These are phyloP conservation scores for Chaetorhynchus papuensis DNA, from an alignment of 2,113 vertebrate species.

Conservation along the genomic window DNA sequence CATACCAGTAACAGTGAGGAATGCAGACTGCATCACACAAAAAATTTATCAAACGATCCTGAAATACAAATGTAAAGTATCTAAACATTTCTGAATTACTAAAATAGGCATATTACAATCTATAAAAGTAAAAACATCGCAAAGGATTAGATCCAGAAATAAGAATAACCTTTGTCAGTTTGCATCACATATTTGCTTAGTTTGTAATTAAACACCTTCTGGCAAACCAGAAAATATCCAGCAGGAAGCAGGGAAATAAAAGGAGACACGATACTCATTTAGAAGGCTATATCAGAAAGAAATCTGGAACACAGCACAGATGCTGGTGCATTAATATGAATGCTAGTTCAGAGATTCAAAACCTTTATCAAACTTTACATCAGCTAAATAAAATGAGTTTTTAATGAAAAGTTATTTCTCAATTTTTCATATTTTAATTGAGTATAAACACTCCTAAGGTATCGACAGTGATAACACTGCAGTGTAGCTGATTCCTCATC, in stretches of 20 bases:
- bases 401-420: not conserved
- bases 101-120: not conserved
- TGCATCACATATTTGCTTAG: not conserved
- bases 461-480: not conserved
- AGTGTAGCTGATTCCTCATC: not conserved
- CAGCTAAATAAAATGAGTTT: not conserved
- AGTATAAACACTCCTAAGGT: not conserved
- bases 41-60: not conserved
- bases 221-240: not conserved
- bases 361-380: not conserved
- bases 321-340: not conserved
- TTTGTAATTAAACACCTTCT: slow-evolving; percentile 19
- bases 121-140: not conserved
- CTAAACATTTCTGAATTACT: not conserved
- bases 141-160: not conserved
- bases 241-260: not conserved
- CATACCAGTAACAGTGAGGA: not conserved
- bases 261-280: not conserved
- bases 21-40: not conserved
- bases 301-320: not conserved
- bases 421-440: not conserved
- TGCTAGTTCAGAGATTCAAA: not conserved
- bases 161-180: not conserved
- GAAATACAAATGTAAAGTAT: not conserved
- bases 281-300: not conserved